Evolutionary conservation across 2,797 vertebrate species (phyloP), one percentile per base, ranked within the genome.

Genomic region (Pangasius djambal): DNA sequence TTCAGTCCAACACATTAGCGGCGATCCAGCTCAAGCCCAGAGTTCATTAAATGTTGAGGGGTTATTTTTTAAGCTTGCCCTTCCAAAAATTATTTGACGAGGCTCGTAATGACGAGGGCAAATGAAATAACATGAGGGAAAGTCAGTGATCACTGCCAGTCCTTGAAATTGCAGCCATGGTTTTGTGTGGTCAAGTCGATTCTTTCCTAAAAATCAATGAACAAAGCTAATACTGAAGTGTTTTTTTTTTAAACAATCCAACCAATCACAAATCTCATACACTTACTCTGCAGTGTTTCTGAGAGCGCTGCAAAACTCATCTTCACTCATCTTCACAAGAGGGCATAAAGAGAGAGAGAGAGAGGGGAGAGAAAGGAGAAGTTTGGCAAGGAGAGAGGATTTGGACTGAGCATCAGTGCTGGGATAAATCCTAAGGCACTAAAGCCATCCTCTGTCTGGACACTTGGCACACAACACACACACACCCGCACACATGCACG

Each of bases 371-470:
- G 20, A 40, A 85, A 86, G 31, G 65, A 55, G 48, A 67, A 18
- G 20, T 87, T 91, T 89, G 88, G 81, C 82, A 77, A 82, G 81
- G 34, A 89, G 63, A 89, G 84, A 67, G 75, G 87, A 88, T 87
- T 88, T 91, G 91, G 90, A 90, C 90, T 75, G 81, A 87, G 89
- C 82, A 90, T 79, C 82, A 90, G 82, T 44, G 89, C 86, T 85
- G 86, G 86, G 87, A 88, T 85, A 86, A 92, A 90, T 89, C 89
- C 89, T 72, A 70, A 82, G 87, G 88, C 88, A 90, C 86, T 89
- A 91, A 90, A 92, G 88, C 87, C 89, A 87, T 90, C 90, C 89
- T 88, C 89, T 89, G 88, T 91, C 90, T 90, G 85, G 86, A 91
- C 67, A 86, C 91, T 88, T 92, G 92, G 92, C 92, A 75, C 87